Evolutionary conservation across 2,113 vertebrate species (phyloP).

Genomic region (Eclectus roratus): DNA sequence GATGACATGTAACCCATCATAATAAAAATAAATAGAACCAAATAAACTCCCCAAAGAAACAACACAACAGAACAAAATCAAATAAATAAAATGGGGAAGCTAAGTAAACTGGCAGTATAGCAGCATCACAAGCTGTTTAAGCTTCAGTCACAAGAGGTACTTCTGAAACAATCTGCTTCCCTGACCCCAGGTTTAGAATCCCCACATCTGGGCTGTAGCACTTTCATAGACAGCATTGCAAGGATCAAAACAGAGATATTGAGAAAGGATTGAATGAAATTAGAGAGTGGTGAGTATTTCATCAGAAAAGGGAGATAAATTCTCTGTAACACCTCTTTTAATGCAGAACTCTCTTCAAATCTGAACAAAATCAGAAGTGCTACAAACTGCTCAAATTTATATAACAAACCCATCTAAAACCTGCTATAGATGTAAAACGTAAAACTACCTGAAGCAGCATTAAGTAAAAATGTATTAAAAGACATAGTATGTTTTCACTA

Average conservation of each 20-base stretch:
- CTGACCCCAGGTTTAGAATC: neutral
- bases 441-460: neutral
- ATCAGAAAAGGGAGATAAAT: neutral
- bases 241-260: neutral
- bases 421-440: neutral
- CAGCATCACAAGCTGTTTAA: neutral
- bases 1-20: neutral
- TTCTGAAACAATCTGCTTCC: neutral
- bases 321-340: neutral
- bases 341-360: neutral
- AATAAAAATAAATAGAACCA: neutral
- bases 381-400: neutral
- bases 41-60: neutral
- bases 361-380: neutral
- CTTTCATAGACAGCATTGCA: neutral
- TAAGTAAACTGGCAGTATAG: neutral
- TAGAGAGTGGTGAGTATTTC: neutral
- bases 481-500: neutral
- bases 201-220: neutral
- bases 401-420: neutral
- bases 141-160: neutral
- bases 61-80: neutral
- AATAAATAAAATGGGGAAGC: neutral
- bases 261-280: neutral
- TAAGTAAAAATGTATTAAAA: neutral